Base-by-base conservation (phyloP, 2,888 invertebrate species). In the Tupiocoris notatus region DNA sequence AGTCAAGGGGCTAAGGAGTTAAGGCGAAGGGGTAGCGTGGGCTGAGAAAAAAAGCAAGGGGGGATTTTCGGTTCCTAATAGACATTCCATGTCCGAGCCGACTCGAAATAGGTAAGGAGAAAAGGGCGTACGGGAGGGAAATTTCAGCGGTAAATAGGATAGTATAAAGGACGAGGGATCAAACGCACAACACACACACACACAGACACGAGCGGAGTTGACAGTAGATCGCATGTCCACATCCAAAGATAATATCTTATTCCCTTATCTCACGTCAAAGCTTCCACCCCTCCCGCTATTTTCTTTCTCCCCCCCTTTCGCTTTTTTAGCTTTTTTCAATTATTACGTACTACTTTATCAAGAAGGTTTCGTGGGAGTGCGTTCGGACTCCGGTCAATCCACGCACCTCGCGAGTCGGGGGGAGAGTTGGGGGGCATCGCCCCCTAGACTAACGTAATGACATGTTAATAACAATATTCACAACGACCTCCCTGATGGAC, bases 321-420 rank as follows among this genome's bases (percentile, higher is more conserved):
- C 16, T 17, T 20, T 24, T 24, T 24, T 24, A 16, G 59, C 75
- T 62, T 23, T 73, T 77, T 77, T 77, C 77, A 77, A 77, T 77
- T 77, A 77, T 77, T 75, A 75, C 63, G 17, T 70, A 70, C 77
- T 77, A 77, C 65, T 77, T 77, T 73, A 77, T 77, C 77, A 75
- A 75, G 75, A 59, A 75, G 74, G 7, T 56, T 39, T 39, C 39
- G 39, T 39, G 39, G 23, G 63, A 23, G 25, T 6, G 39, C 17
- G 61, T 23, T 20, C 22, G 58, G 56, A 21, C n/a, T 54, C 23
- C 24, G 54, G 75, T 66, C 75, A 61, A 75, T 64, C 73, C 73
- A 63, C 73, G 63, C 73, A 56, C 73, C 73, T 64, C 63, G 62
- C 73, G 63, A n/a, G n/a, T n/a, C n/a, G n/a, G n/a, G n/a, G n/a